A percentile compares a stretch with the other conserved stretches of the same genome.
phyloP scores from a whole-genome alignment of 2,888 invertebrate genomes.

The Caenorhabditis becei region DNA sequence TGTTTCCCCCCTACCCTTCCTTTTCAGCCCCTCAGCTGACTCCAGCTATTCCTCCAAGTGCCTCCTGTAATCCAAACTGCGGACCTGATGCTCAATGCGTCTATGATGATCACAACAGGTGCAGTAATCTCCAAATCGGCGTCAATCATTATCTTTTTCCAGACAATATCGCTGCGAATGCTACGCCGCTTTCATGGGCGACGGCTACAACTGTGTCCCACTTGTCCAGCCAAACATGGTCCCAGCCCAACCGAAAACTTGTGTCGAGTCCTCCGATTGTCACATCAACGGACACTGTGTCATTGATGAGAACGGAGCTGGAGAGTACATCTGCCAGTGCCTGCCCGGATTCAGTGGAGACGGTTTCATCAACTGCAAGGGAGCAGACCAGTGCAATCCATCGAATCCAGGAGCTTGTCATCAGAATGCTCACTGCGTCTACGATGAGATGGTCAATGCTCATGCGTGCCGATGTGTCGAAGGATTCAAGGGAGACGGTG shows the following conservation, averaged over 20 bases:
- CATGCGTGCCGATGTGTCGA: constrained; percentile 85
- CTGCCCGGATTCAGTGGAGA: constrained; percentile 83
- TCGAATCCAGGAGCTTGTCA: constrained; percentile 73
- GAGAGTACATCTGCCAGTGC: constrained; percentile 83
- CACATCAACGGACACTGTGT: constrained; percentile 83
- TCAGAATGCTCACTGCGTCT: constrained; percentile 82
- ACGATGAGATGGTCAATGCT: constrained; percentile 79
- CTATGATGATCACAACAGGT: constrained; percentile 83
- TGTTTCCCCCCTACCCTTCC: constrained; percentile 12
- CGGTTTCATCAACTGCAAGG: constrained; percentile 77
- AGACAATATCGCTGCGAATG: constrained; percentile 74
- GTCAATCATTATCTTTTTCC: not conserved
- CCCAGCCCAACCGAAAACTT: constrained; percentile 66
- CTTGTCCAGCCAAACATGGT: constrained; percentile 49
- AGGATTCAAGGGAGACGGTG: constrained; percentile 74
- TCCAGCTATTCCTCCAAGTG: constrained; percentile 17
- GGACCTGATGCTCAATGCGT: constrained; percentile 83
- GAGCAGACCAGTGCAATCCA: constrained; percentile 74
- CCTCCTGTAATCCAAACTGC: constrained; percentile 78
- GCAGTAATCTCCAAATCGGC: not conserved
- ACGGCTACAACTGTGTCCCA: constrained; percentile 80
- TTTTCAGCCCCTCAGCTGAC: constrained; percentile 47
- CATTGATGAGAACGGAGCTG: constrained; percentile 76
- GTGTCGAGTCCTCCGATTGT: constrained; percentile 82
- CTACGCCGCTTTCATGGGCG: constrained; percentile 81